Evolutionary conservation across 2,113 vertebrate species (phyloP).

Genomic region (Aldabrachelys gigantea): DNA sequence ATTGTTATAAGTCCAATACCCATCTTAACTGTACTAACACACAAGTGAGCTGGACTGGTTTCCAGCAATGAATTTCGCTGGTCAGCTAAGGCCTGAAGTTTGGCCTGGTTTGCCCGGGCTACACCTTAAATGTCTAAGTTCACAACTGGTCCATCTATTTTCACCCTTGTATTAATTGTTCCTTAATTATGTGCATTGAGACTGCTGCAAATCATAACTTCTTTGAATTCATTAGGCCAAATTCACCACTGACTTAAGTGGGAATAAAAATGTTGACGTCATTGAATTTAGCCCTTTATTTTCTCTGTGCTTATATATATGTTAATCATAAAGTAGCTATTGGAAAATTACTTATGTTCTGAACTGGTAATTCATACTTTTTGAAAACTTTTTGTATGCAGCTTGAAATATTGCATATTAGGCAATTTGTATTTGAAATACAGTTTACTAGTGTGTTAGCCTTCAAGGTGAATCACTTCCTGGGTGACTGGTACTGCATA

Average conservation of each 20-base stretch:
- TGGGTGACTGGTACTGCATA: background rate
- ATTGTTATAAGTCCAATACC: too few relatives aligned
- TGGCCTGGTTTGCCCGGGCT: too few relatives aligned
- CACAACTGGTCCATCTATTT: background rate
- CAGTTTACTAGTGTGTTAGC: background rate
- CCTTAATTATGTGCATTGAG: background rate
- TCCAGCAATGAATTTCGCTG: too few relatives aligned
- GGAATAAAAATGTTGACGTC: accelerated
- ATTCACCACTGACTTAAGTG: background rate
- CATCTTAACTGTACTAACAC: too few relatives aligned
- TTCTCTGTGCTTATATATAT: background rate
- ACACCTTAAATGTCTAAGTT: background rate
- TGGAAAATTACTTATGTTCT: background rate
- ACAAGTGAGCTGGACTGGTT: too few relatives aligned
- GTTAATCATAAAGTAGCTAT: accelerated
- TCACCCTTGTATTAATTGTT: background rate
- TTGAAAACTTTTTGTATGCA: accelerated
- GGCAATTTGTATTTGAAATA: background rate
- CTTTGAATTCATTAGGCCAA: background rate
- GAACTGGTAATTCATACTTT: background rate
- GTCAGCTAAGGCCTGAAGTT: too few relatives aligned
- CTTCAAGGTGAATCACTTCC: background rate
- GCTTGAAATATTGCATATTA: background rate
- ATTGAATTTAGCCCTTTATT: background rate
- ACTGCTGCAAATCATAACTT: background rate